Evolutionary conservation across 2,888 invertebrate species (phyloP), one percentile per base, ranked within the genome.

Genomic region (Drosophila tripunctata): DNA sequence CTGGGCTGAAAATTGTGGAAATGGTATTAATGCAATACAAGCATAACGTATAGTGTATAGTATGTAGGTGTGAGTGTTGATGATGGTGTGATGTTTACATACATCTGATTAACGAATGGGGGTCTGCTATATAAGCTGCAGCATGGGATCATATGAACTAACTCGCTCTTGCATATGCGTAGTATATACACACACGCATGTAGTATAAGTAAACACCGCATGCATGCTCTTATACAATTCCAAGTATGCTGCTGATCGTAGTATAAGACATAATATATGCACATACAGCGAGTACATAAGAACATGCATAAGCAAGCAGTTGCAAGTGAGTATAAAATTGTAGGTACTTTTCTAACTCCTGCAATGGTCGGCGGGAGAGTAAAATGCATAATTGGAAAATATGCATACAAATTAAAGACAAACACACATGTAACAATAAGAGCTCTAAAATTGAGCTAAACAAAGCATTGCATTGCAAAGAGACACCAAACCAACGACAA

Each of bases 341-440:
- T 30, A 17, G 7, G 27, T 44, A 31, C 24, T 30, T 44, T 45
- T 12, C 19, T 31, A 51, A 27, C 33, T 35, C 12, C 7, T 22
- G 5, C 17, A 30, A 44, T 51, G 41, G n/a, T 47, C 10, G 27
- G 40, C n/a, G n/a, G n/a, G 27, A 27, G 58, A 68, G 58, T 40
- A 60, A n/a, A 67, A 66, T 47, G 60, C 64, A 71, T 77, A 83
- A 81, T 81, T 80, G 70, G 68, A 77, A 80, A 86, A 83, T 79
- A 61, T 76, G 79, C 73, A 82, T 73, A 60, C 54, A 69, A 85
- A 83, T 79, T 68, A 64, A 67, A 86, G 68, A 86, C 73, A 86
- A 86, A 74, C 78, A 85, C 78, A 85, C 73, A 83, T 78, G 68
- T 69, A 86, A 86, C 71, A 80, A 74, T 86, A 68, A 74, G 74